Conservation (phyloP, 2,888 invertebrate genomes). For the Dasysyrphus tricinctus region DNA sequence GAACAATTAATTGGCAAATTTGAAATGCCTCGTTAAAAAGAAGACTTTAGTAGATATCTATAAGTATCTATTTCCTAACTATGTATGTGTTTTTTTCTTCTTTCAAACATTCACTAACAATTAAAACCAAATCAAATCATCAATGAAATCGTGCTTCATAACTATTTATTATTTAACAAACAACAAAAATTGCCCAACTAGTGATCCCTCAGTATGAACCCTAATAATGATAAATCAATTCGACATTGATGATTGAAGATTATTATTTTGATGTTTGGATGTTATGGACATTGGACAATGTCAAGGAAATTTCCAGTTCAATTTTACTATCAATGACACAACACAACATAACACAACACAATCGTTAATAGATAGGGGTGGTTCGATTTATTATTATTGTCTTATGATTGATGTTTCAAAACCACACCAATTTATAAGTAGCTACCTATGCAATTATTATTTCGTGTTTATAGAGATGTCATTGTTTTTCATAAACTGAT, state of each 20-base stretch:
- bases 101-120: neutral
- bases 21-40: neutral
- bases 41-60: neutral
- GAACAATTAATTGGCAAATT: neutral
- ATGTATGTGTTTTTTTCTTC: neutral
- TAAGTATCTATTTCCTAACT: neutral
- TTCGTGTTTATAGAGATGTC: neutral
- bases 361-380: neutral
- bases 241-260: slow-evolving; percentile 15
- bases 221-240: slow-evolving; percentile 11
- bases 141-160: neutral
- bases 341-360: neutral
- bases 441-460: neutral
- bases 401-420: slow-evolving; percentile 14
- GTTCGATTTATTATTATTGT: slow-evolving; percentile 10
- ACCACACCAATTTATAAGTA: neutral
- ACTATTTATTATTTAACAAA: neutral
- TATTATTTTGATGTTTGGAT: neutral
- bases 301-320: neutral
- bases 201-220: neutral
- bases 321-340: neutral
- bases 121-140: slow-evolving; percentile 40
- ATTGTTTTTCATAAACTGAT: neutral
- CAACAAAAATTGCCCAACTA: neutral
- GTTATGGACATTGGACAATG: slow-evolving; percentile 2